A percentile compares a stretch with the other conserved stretches of the same genome.
Conservation (phyloP, 2,888 invertebrate genomes). For the Cecidostiba fungosa region DNA sequence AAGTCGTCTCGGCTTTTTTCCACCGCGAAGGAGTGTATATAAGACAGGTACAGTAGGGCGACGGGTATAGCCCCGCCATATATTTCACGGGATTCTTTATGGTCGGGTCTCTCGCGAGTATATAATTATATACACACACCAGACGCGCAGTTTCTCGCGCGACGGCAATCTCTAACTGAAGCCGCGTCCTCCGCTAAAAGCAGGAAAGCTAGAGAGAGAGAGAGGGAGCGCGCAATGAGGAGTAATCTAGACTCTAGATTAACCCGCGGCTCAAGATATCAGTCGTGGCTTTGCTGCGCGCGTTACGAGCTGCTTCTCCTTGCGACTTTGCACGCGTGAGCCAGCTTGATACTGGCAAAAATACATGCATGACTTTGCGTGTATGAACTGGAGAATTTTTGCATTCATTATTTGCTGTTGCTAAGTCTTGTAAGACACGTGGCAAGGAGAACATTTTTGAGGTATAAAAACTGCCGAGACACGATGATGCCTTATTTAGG, state of each 20-base stretch:
- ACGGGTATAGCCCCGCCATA: conserved; percentile 23
- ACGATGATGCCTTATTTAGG: no score
- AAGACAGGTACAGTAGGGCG: neutral
- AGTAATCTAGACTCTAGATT: conserved; percentile 78
- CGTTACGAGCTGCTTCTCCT: conserved; percentile 23
- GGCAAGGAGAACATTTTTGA: no score
- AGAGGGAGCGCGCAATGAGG: conserved; percentile 72
- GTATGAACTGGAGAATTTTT: neutral
- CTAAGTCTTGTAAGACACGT: neutral
- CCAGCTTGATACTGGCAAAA: neutral
- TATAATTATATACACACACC: conserved; percentile 59
- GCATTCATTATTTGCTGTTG: neutral
- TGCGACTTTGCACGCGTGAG: conserved; percentile 25
- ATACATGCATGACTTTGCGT: neutral
- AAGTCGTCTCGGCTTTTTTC: neutral
- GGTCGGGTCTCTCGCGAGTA: conserved; percentile 49
- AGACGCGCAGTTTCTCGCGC: neutral
- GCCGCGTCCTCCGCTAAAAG: neutral
- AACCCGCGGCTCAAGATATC: conserved; percentile 77
- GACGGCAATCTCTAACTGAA: conserved; percentile 38
- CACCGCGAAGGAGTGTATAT: neutral
- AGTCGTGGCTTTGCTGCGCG: conserved; percentile 70
- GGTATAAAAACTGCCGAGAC: no score
- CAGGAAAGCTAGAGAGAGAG: neutral
- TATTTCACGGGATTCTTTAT: conserved; percentile 56